phyloP scores from a whole-genome alignment of 2,888 invertebrate genomes.

The Myopa tessellatipennis region DNA sequence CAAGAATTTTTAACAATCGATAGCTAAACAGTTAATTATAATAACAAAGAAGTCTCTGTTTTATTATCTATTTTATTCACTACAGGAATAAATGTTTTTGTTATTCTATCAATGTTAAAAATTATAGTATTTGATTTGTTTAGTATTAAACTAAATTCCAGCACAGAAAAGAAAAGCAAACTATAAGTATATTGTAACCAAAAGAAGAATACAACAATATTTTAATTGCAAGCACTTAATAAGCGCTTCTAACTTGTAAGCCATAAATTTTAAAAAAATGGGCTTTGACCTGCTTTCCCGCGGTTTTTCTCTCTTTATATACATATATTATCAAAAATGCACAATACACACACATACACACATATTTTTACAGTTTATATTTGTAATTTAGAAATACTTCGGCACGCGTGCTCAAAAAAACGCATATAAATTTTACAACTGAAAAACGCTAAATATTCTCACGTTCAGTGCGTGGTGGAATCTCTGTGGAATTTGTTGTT shows the following conservation, averaged over 20 bases:
- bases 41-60: too few relatives aligned
- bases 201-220: background rate
- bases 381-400: background rate
- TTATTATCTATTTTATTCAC: too few relatives aligned
- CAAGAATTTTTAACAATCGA: too few relatives aligned
- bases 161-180: too few relatives aligned
- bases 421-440: background rate
- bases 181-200: too few relatives aligned
- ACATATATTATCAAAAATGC: background rate
- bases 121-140: background rate
- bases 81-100: too few relatives aligned
- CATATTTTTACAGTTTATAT: background rate
- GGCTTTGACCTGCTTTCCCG: constrained; percentile 23
- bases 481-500: too few relatives aligned
- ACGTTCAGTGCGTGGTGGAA: too few relatives aligned
- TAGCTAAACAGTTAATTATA: too few relatives aligned
- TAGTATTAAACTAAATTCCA: background rate
- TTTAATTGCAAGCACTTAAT: background rate
- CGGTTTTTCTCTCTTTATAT: background rate
- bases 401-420: background rate
- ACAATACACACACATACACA: background rate
- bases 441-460: background rate
- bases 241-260: background rate
- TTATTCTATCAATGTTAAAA: background rate
- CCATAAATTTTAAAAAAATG: constrained; percentile 10